Conservation (phyloP, 2,113 vertebrate species). For the Phylloscopus trochiloides region DNA sequence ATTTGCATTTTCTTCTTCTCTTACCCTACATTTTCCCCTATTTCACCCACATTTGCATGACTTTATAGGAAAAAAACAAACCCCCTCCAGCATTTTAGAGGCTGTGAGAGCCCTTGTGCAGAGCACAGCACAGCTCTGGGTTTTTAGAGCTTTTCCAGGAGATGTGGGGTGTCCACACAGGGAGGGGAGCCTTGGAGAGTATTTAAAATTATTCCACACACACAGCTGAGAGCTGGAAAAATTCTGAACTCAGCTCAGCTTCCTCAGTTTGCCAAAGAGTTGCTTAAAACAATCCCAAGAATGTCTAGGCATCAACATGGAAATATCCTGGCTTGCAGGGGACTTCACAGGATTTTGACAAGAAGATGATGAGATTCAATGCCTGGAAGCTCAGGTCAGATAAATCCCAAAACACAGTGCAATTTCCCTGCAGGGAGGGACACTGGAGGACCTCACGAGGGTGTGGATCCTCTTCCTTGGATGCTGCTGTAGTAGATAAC, state of each 20-base stretch:
- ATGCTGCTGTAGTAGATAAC: neutral
- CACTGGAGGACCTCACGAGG: neutral
- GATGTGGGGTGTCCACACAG: accelerated
- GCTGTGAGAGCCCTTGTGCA: neutral
- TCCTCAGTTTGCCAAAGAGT: neutral
- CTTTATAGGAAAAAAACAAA: accelerated
- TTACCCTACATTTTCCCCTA: neutral
- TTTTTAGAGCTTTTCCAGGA: neutral
- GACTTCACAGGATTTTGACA: neutral
- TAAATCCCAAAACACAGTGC: neutral
- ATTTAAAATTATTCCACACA: neutral
- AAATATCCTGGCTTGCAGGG: neutral
- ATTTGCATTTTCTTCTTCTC: neutral
- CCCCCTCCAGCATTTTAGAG: neutral
- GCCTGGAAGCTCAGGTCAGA: constrained; percentile 50
- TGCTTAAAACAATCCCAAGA: neutral
- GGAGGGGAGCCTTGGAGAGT: neutral
- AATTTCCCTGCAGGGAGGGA: neutral
- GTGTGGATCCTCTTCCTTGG: neutral
- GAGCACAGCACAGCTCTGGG: neutral
- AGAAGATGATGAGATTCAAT: neutral
- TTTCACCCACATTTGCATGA: neutral
- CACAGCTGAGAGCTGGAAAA: neutral
- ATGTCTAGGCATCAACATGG: neutral
- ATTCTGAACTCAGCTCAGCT: neutral